Evolutionary conservation across 2,113 vertebrate species (phyloP), one percentile per base, ranked within the genome.

Genomic region (Chroicocephalus ridibundus): DNA sequence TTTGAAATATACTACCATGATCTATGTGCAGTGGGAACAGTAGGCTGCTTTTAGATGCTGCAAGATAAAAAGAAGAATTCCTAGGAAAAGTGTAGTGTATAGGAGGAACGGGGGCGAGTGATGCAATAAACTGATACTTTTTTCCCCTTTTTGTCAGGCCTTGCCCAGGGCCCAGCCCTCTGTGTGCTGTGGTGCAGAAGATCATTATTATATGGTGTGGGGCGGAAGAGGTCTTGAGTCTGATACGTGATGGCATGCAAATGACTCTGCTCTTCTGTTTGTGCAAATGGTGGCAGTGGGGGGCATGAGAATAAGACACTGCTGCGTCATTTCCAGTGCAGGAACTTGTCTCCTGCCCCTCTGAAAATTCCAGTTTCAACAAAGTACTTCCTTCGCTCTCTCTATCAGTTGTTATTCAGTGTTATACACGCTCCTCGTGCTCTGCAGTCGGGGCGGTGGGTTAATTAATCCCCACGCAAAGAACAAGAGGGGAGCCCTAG

Each of bases 211-310:
- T 1, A 3, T 1, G 42, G 5, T 4, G n/a, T 8, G 34, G 16
- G 57, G 14, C 5, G 4, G 9, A 55, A 55, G 15, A 62, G 46
- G 19, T 58, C 44, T 15, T 9, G 10, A 13, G 7, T 9, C 26
- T 27, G 7, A 5, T 7, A 9, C 9, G 20, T 7, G 15, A 8
- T 2, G 49, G 5, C 16, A 3, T 8, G 13, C 1, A 2, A 4
- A 7, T 0, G 0, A 0, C 14, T 32, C 34, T 6, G 7, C 15
- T 14, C 3, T 9, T 15, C 10, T 11, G 3, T 2, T 11, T 6
- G 46, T 31, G 42, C 22, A 6, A 22, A 47, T 2, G 61, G 58
- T 36, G 27, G 21, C 25, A 5, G 15, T 3, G n/a, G 4, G 9
- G 27, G 54, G 1, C 25, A 9, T 5, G 7, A 22, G 38, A 3